Evolutionary conservation across 1,140 invertebrate species (phyloP).

Genomic region (Procambarus virginalis): DNA sequence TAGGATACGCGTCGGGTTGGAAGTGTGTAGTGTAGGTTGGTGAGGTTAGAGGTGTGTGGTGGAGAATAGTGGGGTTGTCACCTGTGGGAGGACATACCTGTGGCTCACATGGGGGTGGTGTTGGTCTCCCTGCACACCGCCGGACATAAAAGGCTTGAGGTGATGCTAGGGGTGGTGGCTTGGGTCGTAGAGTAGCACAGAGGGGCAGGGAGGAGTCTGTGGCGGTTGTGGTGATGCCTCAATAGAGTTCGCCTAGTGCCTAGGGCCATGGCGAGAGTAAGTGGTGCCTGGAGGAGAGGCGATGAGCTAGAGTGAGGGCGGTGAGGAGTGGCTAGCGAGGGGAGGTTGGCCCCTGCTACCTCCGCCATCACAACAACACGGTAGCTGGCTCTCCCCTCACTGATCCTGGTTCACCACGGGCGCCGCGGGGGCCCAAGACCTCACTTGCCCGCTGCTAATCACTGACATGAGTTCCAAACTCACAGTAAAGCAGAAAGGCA

Average conservation of each 20-base stretch:
- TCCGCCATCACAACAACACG: constrained; percentile 40
- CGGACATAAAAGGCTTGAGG: constrained; percentile 12
- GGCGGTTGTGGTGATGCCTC: constrained; percentile 23
- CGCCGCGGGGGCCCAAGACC: neutral
- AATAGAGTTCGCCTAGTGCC: constrained; percentile 38
- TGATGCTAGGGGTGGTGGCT: constrained; percentile 29
- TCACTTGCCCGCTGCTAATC: constrained; percentile 5
- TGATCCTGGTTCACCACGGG: constrained; percentile 5
- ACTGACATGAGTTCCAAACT: constrained; percentile 25
- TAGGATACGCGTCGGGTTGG: too few relatives aligned
- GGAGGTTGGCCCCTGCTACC: constrained; percentile 30
- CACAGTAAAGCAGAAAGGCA: constrained; percentile 33
- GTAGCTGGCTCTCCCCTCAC: constrained; percentile 26
- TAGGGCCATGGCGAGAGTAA: constrained; percentile 37
- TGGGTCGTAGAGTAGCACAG: constrained; percentile 10
- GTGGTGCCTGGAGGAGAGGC: constrained; percentile 16
- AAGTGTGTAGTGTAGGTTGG: neutral
- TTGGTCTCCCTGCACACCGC: constrained; percentile 32
- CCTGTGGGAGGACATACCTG: constrained; percentile 5
- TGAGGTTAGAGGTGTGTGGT: neutral
- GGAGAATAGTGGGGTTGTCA: neutral
- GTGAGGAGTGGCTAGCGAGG: constrained; percentile 32
- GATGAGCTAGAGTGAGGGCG: constrained; percentile 17
- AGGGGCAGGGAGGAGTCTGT: constrained; percentile 20
- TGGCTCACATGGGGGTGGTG: constrained; percentile 42